Base-by-base conservation (phyloP, 92 coral and sea anemone genomes). In the Umimayanthus kanabou region DNA sequence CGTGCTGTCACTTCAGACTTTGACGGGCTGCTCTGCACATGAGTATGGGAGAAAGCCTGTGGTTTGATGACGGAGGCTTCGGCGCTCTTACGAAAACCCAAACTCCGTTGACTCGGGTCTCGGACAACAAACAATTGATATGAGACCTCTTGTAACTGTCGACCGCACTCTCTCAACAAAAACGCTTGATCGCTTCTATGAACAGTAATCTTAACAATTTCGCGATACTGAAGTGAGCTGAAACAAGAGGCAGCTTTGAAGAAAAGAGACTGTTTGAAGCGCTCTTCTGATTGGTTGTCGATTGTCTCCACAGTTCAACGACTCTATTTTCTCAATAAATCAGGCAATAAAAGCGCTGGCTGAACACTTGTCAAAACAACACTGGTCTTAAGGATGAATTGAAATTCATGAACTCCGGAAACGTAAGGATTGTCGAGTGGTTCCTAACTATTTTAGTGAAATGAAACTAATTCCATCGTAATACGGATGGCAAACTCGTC, bases 291-390 rank as follows among this genome's bases (percentile, higher is more conserved):
- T 95, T 95, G 98, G 98, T 70, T 90, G 37, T 42, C 33, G 29
- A 83, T 55, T 37, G 73, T 88, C 83, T 92, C 89, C 93, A 94
- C 95, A 77, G 88, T 88, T 85, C 77, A 94, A 80, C 89, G 90
- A 92, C 85, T 87, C 90, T 93, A 94, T 91, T 95, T 87, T 85
- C 15, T 83, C 85, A 89, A 81, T 91, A 91, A 93, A 93, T 93
- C 96, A 93, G 81, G 81, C 74, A 90, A 93, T 92, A 92, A 93
- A 33, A 91, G 92, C 78, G 81, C 55, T 67, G 91, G 90, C 95
- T 73, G 93, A 93, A 88, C 85, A 84, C 90, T 91, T 95, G 96
- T 91, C 98, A 95, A 85, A 95, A 95, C 96, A 95, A 95, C 86
- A 87, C 92, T 79, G 64, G 90, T 79, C 94, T 87, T 91, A 92